phyloP scores from a whole-genome alignment of 2,797 vertebrate genomes.

The Anguilla obscura region DNA sequence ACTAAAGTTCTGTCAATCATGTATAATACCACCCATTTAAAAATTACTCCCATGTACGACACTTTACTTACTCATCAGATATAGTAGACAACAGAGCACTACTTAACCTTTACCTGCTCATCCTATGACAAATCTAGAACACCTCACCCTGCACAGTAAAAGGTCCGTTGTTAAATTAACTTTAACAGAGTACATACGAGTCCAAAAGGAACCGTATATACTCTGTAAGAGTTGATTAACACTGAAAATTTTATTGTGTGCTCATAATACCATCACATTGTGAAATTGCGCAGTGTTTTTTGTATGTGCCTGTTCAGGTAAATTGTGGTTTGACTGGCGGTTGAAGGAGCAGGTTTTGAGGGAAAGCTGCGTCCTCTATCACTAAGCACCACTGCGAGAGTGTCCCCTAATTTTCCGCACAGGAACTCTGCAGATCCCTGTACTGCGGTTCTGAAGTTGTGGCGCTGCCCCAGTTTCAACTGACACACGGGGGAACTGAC shows the following conservation, averaged over 20 bases:
- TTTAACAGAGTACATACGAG: too few relatives aligned
- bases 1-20: background rate
- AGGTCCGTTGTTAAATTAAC: too few relatives aligned
- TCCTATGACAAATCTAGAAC: background rate
- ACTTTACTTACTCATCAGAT: background rate
- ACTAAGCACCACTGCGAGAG: background rate
- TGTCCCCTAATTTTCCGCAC: background rate
- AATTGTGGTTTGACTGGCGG: background rate
- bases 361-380: background rate
- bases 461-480: conserved; percentile 29
- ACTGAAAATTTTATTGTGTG: too few relatives aligned
- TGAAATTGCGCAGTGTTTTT: background rate
- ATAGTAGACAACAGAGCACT: background rate
- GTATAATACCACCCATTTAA: background rate
- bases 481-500: background rate
- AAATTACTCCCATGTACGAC: background rate
- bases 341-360: background rate
- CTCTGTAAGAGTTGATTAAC: too few relatives aligned
- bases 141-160: background rate
- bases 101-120: background rate
- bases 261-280: background rate
- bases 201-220: too few relatives aligned
- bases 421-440: background rate
- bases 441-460: background rate
- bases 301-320: background rate